Percentiles rank a stretch among this genome's conserved stretches.
These are phyloP conservation scores for Gadus macrocephalus DNA, from an alignment of 2,113 vertebrate genomes.

Conservation along the genomic window DNA sequence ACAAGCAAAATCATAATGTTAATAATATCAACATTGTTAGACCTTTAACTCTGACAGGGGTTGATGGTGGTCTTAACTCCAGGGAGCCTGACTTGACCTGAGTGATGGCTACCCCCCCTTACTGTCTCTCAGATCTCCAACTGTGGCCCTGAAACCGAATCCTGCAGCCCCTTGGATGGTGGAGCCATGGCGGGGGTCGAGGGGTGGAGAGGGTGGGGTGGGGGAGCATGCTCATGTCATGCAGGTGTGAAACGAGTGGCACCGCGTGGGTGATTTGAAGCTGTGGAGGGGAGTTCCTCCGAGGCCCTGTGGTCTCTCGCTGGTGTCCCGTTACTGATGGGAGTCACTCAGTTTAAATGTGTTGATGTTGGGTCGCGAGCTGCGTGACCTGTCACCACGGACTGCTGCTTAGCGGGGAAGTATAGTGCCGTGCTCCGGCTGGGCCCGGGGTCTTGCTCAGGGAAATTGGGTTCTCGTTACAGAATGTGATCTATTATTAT, in stretches of 20 bases:
- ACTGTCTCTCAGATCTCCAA: not conserved
- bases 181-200: not conserved
- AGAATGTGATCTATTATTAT: no score
- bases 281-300: slow-evolving; percentile 13
- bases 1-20: not conserved
- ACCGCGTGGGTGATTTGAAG: slow-evolving; percentile 2
- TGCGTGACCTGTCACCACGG: slow-evolving; percentile 22
- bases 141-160: slow-evolving; percentile 15
- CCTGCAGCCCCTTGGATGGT: no score
- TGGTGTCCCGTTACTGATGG: slow-evolving; percentile 35
- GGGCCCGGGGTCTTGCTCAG: not conserved
- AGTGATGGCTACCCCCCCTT: slow-evolving; percentile 19
- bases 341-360: slow-evolving; percentile 41
- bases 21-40: not conserved
- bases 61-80: slow-evolving; percentile 17
- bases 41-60: not conserved
- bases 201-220: slow-evolving; percentile 3
- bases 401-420: not conserved
- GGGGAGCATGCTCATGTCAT: slow-evolving; percentile 4
- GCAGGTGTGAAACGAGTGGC: slow-evolving; percentile 38
- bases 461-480: no score
- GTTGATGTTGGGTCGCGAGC: slow-evolving; percentile 32
- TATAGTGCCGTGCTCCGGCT: not conserved
- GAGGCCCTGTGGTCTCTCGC: slow-evolving; percentile 17
- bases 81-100: slow-evolving; percentile 26